Base-by-base conservation (phyloP, 2,113 vertebrate genomes). In the Larimichthys crocea region DNA sequence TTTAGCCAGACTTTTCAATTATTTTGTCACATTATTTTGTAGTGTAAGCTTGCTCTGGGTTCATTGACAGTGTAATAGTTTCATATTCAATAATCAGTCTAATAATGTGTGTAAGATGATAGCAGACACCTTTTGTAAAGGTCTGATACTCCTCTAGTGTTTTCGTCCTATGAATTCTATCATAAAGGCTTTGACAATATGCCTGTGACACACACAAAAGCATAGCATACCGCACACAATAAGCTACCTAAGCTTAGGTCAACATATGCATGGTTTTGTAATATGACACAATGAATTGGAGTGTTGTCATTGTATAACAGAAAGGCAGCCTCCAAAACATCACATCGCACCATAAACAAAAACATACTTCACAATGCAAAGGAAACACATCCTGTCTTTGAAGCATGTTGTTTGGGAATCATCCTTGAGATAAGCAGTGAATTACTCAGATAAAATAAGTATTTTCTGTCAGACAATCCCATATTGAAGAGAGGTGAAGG, bases 391-490 rank as follows among this genome's bases (percentile, higher is more conserved):
- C 29, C 68, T 56, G 59, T 26, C 64, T 76, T 50, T 71, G 29
- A 74, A 62, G 61, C 14, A 64, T 40, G 42, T 68, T 11, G 40
- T 60, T 76, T 59, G 11, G 40, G 24, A 63, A 29, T 67, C 74
- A 56, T 69, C 66, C 49, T 55, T 64, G 29, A 72, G n/a, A 79
- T 71, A 82, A 72, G 62, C 15, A 26, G 24, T 42, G n/a, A 22
- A 80, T 15, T 53, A 24, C 22, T 48, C 42, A 42, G 20, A 57
- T 4, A 14, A 31, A 86, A 74, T n/a, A n/a, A 31, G 44, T 44
- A n/a, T 66, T 2, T 63, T 77, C 80, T 81, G 67, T 77, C 4
- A 22, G 61, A 82, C 70, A 88, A 76, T 85, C 84, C 19, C 46
- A 53, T 76, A 52, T 62, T 24, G 59, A 81, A 76, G 59, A 81